Evolutionary conservation across 1,140 invertebrate genomes (phyloP).

Genomic region (Phymastichus coffea): DNA sequence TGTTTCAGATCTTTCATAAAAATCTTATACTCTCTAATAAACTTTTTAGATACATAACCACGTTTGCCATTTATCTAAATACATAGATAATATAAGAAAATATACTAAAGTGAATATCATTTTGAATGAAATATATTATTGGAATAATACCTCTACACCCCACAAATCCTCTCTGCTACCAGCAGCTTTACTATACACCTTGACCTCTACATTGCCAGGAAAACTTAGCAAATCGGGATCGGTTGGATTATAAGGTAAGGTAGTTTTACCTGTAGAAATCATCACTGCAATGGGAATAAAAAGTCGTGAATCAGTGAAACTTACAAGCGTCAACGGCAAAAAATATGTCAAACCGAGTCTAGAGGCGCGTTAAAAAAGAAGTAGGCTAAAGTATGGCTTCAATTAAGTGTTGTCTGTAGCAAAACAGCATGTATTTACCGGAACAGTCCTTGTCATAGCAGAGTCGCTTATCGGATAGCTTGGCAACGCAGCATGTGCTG

Average conservation of each 20-base stretch:
- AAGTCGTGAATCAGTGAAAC: conserved; percentile 22
- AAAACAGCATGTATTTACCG: conserved; percentile 45
- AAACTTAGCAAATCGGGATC: conserved; percentile 67
- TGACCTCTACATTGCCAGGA: conserved; percentile 61
- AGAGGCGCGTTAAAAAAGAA: conserved; percentile 20
- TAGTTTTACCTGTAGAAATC: conserved; percentile 65
- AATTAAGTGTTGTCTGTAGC: conserved; percentile 38
- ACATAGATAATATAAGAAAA: conserved; percentile 6
- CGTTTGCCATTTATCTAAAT: conserved; percentile 63
- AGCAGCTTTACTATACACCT: conserved; percentile 71
- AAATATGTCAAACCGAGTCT: conserved; percentile 23
- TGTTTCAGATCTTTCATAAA: conserved; percentile 47
- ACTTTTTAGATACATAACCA: conserved; percentile 68
- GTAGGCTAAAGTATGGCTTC: conserved; percentile 55
- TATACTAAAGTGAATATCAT: neutral
- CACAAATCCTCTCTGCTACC: conserved; percentile 67
- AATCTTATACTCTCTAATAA: conserved; percentile 59
- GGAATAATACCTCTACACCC: conserved; percentile 63
- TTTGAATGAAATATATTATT: neutral
- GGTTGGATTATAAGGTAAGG: conserved; percentile 60
- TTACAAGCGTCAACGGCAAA: neutral
- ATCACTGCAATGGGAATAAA: conserved; percentile 56
- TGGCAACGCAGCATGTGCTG: conserved; percentile 40
- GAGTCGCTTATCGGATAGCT: conserved; percentile 62
- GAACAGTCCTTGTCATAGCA: conserved; percentile 64